These are phyloP conservation scores for Caretta caretta DNA, from an alignment of 2,113 vertebrate genomes.

Conservation along the genomic window DNA sequence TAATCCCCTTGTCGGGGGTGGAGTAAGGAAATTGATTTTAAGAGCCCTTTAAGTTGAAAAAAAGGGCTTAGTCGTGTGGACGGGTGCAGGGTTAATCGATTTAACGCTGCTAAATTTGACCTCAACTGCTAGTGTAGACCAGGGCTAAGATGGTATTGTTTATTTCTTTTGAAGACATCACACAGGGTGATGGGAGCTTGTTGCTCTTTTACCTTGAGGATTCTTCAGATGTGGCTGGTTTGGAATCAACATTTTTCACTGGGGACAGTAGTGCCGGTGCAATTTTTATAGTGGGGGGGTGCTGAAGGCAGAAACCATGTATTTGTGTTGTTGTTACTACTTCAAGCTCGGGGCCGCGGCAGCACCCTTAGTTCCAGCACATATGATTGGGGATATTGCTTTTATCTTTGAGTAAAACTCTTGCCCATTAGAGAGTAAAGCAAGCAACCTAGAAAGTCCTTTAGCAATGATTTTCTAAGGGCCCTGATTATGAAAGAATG, in stretches of 20 bases:
- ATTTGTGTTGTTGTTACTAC: too few relatives aligned
- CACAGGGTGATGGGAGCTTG: rapidly evolving
- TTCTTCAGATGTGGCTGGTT: neutral
- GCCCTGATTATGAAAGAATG: neutral
- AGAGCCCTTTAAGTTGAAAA: too few relatives aligned
- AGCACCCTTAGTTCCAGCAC: too few relatives aligned
- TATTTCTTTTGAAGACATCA: neutral
- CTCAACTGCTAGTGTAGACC: too few relatives aligned
- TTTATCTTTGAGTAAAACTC: neutral
- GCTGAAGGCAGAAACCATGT: too few relatives aligned
- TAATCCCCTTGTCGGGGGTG: too few relatives aligned
- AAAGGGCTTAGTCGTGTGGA: too few relatives aligned
- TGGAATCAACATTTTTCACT: neutral
- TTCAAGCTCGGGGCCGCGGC: too few relatives aligned
- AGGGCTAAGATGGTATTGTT: neutral
- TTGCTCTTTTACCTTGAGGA: neutral
- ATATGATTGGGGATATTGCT: neutral
- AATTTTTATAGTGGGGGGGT: too few relatives aligned
- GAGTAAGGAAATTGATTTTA: too few relatives aligned
- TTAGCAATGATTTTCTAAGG: neutral
- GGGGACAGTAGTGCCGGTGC: neutral
- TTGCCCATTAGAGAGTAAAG: neutral
- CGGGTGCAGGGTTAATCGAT: too few relatives aligned
- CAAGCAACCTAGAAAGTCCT: neutral
- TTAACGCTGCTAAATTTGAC: too few relatives aligned